phyloP scores from a whole-genome alignment of 2,888 invertebrate genomes.

The Darwinula stevensoni region DNA sequence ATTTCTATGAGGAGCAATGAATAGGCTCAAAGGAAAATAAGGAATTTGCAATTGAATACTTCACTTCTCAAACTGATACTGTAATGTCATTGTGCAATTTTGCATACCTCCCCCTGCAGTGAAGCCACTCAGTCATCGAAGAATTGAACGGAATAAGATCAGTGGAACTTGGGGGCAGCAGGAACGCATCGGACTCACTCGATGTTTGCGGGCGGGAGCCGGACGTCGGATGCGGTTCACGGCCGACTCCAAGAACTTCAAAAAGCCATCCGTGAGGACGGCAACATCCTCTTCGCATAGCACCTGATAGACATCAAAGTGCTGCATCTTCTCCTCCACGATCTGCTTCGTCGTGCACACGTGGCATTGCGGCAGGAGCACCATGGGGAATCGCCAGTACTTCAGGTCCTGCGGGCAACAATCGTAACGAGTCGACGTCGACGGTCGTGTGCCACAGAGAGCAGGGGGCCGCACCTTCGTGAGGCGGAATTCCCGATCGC shows the following conservation, averaged over 20 bases:
- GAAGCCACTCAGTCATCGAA: too few species aligned
- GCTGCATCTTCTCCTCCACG: conserved; percentile 27
- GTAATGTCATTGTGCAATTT: too few species aligned
- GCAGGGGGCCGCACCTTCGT: conserved; percentile 31
- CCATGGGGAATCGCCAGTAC: conserved; percentile 71
- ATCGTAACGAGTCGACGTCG: conserved; percentile 7
- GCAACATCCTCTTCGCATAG: conserved; percentile 26
- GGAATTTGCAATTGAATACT: too few species aligned
- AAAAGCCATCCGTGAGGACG: conserved; percentile 35
- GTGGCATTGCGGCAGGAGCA: conserved; percentile 51
- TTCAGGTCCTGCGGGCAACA: conserved; percentile 32
- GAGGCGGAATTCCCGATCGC: conserved; percentile 64
- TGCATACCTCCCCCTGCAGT: too few species aligned
- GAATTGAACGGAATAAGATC: too few species aligned
- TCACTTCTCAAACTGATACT: too few species aligned
- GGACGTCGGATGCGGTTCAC: not conserved
- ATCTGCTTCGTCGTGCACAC: conserved; percentile 40
- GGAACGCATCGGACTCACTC: too few species aligned
- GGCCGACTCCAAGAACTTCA: conserved; percentile 13
- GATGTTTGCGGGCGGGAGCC: too few species aligned
- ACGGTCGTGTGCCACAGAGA: conserved; percentile 4
- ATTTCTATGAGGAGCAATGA: too few species aligned
- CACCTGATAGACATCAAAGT: conserved; percentile 52
- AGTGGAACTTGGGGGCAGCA: too few species aligned
- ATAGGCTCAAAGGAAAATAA: too few species aligned